These are phyloP conservation scores for Euwallacea similis DNA, from an alignment of 1,140 invertebrate species.

Conservation along the genomic window DNA sequence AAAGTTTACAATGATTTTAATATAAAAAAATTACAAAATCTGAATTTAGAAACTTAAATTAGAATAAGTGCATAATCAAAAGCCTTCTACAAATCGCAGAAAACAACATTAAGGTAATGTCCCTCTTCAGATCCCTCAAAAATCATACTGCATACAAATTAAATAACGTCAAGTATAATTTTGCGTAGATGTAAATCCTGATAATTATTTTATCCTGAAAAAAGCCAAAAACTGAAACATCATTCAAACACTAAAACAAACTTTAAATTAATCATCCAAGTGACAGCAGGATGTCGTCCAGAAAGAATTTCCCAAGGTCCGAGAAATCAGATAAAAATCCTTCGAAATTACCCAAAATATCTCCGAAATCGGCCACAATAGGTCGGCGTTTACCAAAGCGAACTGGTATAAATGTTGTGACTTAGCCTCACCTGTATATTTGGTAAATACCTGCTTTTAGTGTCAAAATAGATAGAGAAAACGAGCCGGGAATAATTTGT, in stretches of 20 bases:
- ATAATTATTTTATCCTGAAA: too few species aligned
- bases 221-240: neutral
- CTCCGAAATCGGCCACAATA: slow-evolving; percentile 32
- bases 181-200: too few species aligned
- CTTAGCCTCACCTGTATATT: slow-evolving; percentile 37
- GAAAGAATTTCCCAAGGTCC: slow-evolving; percentile 29
- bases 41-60: too few species aligned
- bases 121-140: too few species aligned
- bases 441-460: slow-evolving; percentile 40
- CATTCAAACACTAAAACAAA: neutral
- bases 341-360: slow-evolving; percentile 29
- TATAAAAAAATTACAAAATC: too few species aligned
- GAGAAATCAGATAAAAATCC: slow-evolving; percentile 34
- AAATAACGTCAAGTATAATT: too few species aligned
- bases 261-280: slow-evolving; percentile 7
- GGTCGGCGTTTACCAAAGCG: slow-evolving; percentile 25
- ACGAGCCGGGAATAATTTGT: slow-evolving; percentile 33
- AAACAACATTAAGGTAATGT: too few species aligned
- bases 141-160: too few species aligned
- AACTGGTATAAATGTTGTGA: slow-evolving; percentile 31
- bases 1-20: too few species aligned
- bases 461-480: slow-evolving; percentile 38
- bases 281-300: slow-evolving; percentile 12
- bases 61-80: too few species aligned
- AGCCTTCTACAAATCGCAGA: too few species aligned